These are phyloP conservation scores for Drosophila micromelanica DNA, from an alignment of 1,140 invertebrate species.

Conservation along the genomic window DNA sequence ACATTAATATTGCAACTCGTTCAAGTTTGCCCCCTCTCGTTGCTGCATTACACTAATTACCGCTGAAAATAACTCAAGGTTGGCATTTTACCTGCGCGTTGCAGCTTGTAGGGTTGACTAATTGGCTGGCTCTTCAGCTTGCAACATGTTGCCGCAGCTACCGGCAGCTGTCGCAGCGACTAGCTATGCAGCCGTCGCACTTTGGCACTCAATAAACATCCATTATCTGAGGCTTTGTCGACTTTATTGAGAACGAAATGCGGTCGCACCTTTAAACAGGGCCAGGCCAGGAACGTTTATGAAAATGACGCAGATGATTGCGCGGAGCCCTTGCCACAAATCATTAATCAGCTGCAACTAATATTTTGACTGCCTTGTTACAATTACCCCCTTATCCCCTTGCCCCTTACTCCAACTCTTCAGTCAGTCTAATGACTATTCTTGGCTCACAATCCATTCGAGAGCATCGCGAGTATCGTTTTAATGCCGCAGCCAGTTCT, in stretches of 20 bases:
- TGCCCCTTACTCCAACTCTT: background rate
- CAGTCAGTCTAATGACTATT: slow-evolving; percentile 9
- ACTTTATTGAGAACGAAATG: slow-evolving; percentile 30
- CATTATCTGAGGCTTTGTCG: slow-evolving; percentile 61
- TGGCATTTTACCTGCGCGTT: slow-evolving; percentile 19
- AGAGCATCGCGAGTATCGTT: background rate
- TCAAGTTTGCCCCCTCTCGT: background rate
- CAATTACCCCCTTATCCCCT: slow-evolving; percentile 12
- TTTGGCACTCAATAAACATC: slow-evolving; percentile 68
- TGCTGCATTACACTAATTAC: slow-evolving; percentile 43
- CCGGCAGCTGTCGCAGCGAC: slow-evolving; percentile 37
- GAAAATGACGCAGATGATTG: slow-evolving; percentile 28
- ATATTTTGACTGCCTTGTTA: slow-evolving; percentile 62
- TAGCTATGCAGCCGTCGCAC: background rate
- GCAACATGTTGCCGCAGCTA: slow-evolving; percentile 61
- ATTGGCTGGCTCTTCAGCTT: slow-evolving; percentile 38
- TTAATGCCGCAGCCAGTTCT: slow-evolving; percentile 51
- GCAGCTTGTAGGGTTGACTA: slow-evolving; percentile 40
- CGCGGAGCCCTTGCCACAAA: slow-evolving; percentile 36
- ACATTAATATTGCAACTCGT: slow-evolving; percentile 27
- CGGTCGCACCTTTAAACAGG: slow-evolving; percentile 62
- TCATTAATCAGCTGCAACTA: slow-evolving; percentile 78
- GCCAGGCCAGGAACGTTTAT: slow-evolving; percentile 13
- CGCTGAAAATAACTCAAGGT: slow-evolving; percentile 27
- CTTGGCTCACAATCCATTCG: background rate